phyloP scores from a whole-genome alignment of 2,797 vertebrate species.

The Jordanella pulchra region DNA sequence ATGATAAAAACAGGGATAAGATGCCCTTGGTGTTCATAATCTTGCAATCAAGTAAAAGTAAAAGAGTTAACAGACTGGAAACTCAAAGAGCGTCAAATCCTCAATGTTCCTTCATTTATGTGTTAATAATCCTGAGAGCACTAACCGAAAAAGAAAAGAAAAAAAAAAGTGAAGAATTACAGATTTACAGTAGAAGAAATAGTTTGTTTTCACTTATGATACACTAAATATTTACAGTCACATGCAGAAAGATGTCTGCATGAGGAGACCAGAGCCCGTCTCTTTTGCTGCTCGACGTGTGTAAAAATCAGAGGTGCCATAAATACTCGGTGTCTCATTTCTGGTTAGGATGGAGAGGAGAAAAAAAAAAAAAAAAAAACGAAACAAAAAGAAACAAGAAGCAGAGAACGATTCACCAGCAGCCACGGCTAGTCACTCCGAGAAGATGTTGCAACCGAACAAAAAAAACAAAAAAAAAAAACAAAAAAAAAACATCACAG shows the following conservation, averaged over 20 bases:
- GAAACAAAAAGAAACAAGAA: constrained; percentile 48
- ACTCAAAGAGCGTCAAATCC: constrained; percentile 54
- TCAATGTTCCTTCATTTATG: constrained; percentile 81
- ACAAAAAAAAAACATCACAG: constrained; percentile 74
- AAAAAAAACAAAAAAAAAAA: constrained; percentile 20
- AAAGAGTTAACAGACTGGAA: constrained; percentile 68
- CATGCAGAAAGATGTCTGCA: constrained; percentile 84
- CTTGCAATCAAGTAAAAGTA: constrained; percentile 47
- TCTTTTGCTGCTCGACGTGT: constrained; percentile 76
- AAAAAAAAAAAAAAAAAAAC: constrained; percentile 8
- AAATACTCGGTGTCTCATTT: constrained; percentile 85
- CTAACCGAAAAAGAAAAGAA: constrained; percentile 83
- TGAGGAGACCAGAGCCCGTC: constrained; percentile 89
- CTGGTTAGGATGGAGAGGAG: constrained; percentile 78
- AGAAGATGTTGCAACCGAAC: constrained; percentile 61
- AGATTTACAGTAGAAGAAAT: constrained; percentile 93
- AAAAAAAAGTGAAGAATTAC: constrained; percentile 91
- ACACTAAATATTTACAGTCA: constrained; percentile 97
- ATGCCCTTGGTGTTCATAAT: constrained; percentile 59
- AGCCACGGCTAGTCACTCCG: constrained; percentile 80
- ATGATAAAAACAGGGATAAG: constrained; percentile 58
- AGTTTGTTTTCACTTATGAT: constrained; percentile 90
- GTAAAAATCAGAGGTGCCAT: constrained; percentile 51
- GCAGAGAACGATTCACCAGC: constrained; percentile 76
- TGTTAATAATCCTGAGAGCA: constrained; percentile 98